phyloP scores from a whole-genome alignment of 2,797 vertebrate species.

The Parauchenoglanis punctatus region DNA sequence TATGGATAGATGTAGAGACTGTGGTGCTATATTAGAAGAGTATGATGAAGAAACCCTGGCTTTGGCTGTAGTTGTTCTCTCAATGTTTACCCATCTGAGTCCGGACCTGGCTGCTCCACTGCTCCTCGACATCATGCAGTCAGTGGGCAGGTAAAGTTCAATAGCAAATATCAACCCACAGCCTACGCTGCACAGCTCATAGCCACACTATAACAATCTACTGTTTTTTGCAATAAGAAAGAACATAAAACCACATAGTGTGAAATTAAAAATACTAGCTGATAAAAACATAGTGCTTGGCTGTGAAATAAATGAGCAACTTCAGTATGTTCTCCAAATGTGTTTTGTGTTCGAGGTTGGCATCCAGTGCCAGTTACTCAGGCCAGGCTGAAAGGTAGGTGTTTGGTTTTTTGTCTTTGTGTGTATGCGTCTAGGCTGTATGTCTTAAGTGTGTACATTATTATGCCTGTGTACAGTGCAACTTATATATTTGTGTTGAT shows the following conservation, averaged over 20 bases:
- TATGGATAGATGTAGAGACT: constrained; percentile 89
- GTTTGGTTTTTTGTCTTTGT: constrained; percentile 3
- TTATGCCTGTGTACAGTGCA: constrained; percentile 8
- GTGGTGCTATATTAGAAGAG: constrained; percentile 94
- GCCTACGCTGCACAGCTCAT: constrained; percentile 45
- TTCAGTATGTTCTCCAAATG: constrained; percentile 11
- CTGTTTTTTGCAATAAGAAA: neutral
- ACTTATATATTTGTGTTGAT: constrained; percentile 23
- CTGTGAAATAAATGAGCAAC: neutral
- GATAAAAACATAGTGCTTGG: constrained; percentile 5
- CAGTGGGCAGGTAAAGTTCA: constrained; percentile 89
- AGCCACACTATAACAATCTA: neutral
- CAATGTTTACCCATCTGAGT: constrained; percentile 97
- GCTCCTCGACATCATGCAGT: constrained; percentile 98
- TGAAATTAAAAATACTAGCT: constrained; percentile 2
- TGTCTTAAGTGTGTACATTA: neutral
- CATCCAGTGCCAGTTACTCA: constrained; percentile 92
- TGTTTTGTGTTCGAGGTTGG: constrained; percentile 78
- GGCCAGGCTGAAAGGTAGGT: constrained; percentile 97
- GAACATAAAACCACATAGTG: neutral
- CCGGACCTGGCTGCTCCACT: constrained; percentile 95
- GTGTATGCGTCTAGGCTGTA: neutral
- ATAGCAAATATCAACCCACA: neutral
- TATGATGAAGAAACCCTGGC: constrained; percentile 97
- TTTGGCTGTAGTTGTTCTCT: constrained; percentile 92